These are phyloP conservation scores for Pandion haliaetus DNA, from an alignment of 2,113 vertebrate genomes.

Conservation along the genomic window DNA sequence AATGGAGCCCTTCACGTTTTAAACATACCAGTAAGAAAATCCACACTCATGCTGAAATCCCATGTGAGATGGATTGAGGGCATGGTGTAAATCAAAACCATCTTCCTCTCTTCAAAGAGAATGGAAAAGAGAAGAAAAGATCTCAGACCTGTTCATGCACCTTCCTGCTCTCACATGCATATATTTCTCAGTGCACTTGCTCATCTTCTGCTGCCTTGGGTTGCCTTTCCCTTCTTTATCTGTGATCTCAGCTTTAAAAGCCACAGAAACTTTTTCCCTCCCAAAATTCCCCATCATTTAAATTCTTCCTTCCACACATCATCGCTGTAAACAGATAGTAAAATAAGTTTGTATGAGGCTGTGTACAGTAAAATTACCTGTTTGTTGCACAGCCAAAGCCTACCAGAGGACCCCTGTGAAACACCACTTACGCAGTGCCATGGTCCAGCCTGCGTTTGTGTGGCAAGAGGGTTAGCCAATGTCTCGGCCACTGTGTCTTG, in stretches of 20 bases:
- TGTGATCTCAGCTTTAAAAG: neutral
- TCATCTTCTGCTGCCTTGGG: neutral
- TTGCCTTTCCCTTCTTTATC: neutral
- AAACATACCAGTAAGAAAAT: neutral
- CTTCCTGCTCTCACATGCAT: neutral
- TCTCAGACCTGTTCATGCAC: neutral
- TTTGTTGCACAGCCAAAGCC: neutral
- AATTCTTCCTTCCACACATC: neutral
- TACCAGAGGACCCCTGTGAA: neutral
- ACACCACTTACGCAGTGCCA: neutral
- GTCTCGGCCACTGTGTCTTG: accelerated
- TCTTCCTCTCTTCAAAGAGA: neutral
- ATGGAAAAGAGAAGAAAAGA: neutral
- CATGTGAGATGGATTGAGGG: accelerated
- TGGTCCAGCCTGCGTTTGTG: neutral
- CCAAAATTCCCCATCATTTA: neutral
- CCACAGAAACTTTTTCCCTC: neutral
- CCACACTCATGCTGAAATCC: neutral
- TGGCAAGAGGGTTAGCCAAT: neutral
- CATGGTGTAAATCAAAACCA: neutral
- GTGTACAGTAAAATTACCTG: neutral
- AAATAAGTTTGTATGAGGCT: neutral
- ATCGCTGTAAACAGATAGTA: neutral
- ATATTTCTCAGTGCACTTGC: neutral
- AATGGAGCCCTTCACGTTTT: neutral